Evolutionary conservation across 2,113 vertebrate genomes (phyloP).

Genomic region (Oxyruncus cristatus): DNA sequence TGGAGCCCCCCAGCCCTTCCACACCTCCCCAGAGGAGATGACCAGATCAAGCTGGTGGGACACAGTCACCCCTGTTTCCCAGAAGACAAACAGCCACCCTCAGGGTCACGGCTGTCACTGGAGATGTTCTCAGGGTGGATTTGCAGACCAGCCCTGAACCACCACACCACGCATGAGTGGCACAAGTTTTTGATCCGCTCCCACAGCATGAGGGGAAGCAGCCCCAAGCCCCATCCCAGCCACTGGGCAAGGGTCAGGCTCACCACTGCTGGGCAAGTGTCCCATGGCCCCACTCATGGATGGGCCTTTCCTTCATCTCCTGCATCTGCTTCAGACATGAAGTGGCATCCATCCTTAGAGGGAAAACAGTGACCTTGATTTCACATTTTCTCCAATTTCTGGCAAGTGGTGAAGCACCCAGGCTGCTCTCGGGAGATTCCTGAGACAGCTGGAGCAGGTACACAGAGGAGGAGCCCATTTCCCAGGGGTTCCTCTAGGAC

Average conservation of each 20-base stretch:
- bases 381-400: not conserved
- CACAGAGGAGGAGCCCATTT: not conserved
- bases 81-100: not conserved
- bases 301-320: not conserved
- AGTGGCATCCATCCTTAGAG: not conserved
- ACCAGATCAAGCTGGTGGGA: not conserved
- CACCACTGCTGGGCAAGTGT: no score
- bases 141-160: not conserved
- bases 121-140: not conserved
- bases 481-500: not conserved
- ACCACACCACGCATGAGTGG: not conserved
- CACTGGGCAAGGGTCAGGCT: not conserved
- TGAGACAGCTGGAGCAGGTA: not conserved
- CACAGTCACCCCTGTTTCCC: accelerated
- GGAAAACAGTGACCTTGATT: not conserved
- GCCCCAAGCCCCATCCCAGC: not conserved
- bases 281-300: not conserved
- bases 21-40: not conserved
- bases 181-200: not conserved
- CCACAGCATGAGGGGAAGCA: not conserved
- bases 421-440: not conserved
- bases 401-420: not conserved
- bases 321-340: not conserved
- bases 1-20: not conserved
- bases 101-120: not conserved